These are phyloP conservation scores for Drosophila percnosoma DNA, from an alignment of 2,888 invertebrate species.

Conservation along the genomic window DNA sequence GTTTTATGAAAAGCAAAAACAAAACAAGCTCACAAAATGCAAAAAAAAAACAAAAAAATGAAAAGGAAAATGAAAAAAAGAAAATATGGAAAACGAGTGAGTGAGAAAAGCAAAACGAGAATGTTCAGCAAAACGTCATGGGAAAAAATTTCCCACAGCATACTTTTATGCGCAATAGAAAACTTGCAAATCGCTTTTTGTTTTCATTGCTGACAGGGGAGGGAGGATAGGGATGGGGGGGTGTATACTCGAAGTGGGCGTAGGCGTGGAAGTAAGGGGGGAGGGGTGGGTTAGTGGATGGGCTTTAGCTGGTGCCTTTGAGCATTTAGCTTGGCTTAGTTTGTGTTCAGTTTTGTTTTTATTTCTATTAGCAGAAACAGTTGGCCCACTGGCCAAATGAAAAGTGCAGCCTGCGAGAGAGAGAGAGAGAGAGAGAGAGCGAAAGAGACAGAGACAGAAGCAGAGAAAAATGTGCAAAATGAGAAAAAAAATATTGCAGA, in stretches of 20 bases:
- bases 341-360: conserved; percentile 75
- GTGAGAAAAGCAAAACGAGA: conserved; percentile 50
- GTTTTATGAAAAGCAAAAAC: conserved; percentile 76
- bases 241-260: background rate
- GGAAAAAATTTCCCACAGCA: conserved; percentile 73
- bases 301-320: conserved; percentile 59
- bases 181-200: conserved; percentile 80
- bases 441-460: background rate
- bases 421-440: background rate
- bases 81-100: conserved; percentile 47
- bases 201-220: conserved; percentile 66
- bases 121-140: conserved; percentile 61
- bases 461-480: conserved; percentile 5
- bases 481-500: conserved; percentile 3
- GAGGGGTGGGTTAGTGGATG: background rate
- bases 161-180: conserved; percentile 79
- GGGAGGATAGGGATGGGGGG: background rate
- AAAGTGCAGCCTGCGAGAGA: conserved; percentile 46
- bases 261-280: background rate
- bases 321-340: conserved; percentile 78
- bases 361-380: conserved; percentile 74
- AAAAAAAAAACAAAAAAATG: conserved; percentile 5
- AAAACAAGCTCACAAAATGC: conserved; percentile 33
- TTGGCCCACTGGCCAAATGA: conserved; percentile 70
- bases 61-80: conserved; percentile 14